phyloP scores from a whole-genome alignment of 2,797 vertebrate species.

The Lepus oiostolus region DNA sequence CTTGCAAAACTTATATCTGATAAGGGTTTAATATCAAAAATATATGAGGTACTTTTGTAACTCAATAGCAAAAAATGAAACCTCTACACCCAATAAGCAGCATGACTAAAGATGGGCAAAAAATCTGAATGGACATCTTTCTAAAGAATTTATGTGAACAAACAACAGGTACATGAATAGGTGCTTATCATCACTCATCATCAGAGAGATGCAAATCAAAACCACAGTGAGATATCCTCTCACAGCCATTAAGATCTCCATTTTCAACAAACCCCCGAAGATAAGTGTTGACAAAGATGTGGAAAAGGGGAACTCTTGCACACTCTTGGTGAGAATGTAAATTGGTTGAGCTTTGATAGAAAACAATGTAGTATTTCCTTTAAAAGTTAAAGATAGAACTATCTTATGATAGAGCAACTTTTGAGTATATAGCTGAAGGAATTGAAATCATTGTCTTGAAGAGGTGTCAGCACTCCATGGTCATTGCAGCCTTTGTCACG shows the following conservation, averaged over 20 bases:
- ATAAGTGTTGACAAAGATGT: not conserved
- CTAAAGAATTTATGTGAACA: not conserved
- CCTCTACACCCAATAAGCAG: too few species aligned
- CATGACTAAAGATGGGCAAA: not conserved
- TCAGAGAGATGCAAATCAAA: not conserved
- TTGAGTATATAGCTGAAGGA: not conserved
- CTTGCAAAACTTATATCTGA: not conserved
- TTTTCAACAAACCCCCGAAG: not conserved
- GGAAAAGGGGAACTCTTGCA: not conserved
- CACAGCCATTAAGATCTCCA: too few species aligned
- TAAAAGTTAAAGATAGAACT: not conserved
- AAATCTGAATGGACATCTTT: not conserved
- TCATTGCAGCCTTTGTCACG: not conserved
- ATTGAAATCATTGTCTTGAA: not conserved
- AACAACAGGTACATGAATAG: not conserved
- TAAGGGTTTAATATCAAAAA: not conserved
- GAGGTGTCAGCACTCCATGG: not conserved
- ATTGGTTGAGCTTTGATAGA: not conserved
- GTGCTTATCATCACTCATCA: not conserved
- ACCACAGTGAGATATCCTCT: not conserved
- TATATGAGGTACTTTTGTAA: not conserved
- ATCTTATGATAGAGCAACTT: not conserved
- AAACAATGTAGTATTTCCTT: not conserved
- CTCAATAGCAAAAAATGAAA: not conserved
- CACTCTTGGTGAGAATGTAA: not conserved